These are phyloP conservation scores for Branchinecta sandiegonensis DNA, from an alignment of 2,888 invertebrate genomes.

Conservation along the genomic window DNA sequence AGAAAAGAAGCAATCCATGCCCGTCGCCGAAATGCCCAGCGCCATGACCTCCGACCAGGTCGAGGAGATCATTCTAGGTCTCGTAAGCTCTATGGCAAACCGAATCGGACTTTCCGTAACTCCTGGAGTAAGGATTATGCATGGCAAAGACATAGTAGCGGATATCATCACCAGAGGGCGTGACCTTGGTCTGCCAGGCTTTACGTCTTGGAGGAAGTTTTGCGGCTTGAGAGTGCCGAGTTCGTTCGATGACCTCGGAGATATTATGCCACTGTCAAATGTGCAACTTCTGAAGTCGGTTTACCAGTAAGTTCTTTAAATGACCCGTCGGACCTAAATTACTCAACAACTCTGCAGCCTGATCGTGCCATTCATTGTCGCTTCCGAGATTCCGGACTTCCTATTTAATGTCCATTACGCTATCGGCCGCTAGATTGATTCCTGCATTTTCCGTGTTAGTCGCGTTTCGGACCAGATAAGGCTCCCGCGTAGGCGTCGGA, in stretches of 20 bases:
- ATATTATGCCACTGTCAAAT: conserved; percentile 36
- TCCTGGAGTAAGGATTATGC: conserved; percentile 17
- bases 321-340: too few relatives aligned
- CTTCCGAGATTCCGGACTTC: too few relatives aligned
- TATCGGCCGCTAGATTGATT: too few relatives aligned
- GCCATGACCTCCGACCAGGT: conserved; percentile 17
- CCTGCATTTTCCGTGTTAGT: too few relatives aligned
- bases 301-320: conserved; percentile 20
- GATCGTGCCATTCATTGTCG: too few relatives aligned
- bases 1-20: conserved; percentile 21
- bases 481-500: too few relatives aligned
- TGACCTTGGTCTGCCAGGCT: conserved; percentile 67
- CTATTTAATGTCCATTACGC: too few relatives aligned
- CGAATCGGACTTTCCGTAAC: conserved; percentile 21
- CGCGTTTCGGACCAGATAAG: too few relatives aligned
- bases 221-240: conserved; percentile 39
- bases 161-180: conserved; percentile 39
- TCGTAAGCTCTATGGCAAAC: conserved; percentile 21
- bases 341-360: too few relatives aligned
- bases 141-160: conserved; percentile 25
- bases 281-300: conserved; percentile 25
- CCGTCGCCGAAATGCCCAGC: background rate
- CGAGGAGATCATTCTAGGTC: conserved; percentile 22
- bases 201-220: conserved; percentile 49
- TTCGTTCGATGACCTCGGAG: conserved; percentile 43